Conservation (phyloP, 2,888 invertebrate genomes). For the Spatulosminthurus flaviceps region DNA sequence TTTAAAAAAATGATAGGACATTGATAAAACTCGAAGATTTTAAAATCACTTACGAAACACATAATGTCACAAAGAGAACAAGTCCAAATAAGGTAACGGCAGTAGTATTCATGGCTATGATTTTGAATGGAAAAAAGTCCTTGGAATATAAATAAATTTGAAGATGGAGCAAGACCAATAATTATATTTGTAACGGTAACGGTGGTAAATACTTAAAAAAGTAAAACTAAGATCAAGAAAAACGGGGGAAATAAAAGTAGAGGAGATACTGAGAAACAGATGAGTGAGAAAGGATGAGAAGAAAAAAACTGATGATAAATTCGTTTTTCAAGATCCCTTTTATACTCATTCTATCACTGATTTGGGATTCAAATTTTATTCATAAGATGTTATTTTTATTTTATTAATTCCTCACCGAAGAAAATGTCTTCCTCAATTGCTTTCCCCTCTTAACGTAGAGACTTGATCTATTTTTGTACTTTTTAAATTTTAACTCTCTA, state of each 20-base stretch:
- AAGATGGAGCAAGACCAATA: background rate
- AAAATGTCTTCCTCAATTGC: background rate
- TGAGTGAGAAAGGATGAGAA: background rate
- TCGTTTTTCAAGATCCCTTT: slow-evolving; percentile 6
- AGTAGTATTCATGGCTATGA: slow-evolving; percentile 21
- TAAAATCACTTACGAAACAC: slow-evolving; percentile 36
- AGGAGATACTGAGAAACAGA: background rate
- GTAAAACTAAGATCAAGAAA: background rate
- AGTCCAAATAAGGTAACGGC: slow-evolving; percentile 15
- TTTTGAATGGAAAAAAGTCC: background rate
- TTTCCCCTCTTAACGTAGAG: background rate
- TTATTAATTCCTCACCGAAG: background rate
- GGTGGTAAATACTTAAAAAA: background rate
- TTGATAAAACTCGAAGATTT: too few species aligned
- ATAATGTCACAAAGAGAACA: slow-evolving; percentile 15
- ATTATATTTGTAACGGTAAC: background rate
- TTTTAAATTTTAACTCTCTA: too few species aligned
- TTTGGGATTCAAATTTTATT: slow-evolving; percentile 48
- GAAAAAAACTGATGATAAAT: slow-evolving; percentile 26
- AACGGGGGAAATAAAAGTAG: slow-evolving; percentile 2
- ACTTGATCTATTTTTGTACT: too few species aligned
- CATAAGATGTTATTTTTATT: slow-evolving; percentile 39
- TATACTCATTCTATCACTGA: slow-evolving; percentile 44
- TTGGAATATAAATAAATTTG: slow-evolving; percentile 3
- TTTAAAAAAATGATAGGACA: too few species aligned